These are phyloP conservation scores for Ormyrus labotus DNA, from an alignment of 2,888 invertebrate species.

Conservation along the genomic window DNA sequence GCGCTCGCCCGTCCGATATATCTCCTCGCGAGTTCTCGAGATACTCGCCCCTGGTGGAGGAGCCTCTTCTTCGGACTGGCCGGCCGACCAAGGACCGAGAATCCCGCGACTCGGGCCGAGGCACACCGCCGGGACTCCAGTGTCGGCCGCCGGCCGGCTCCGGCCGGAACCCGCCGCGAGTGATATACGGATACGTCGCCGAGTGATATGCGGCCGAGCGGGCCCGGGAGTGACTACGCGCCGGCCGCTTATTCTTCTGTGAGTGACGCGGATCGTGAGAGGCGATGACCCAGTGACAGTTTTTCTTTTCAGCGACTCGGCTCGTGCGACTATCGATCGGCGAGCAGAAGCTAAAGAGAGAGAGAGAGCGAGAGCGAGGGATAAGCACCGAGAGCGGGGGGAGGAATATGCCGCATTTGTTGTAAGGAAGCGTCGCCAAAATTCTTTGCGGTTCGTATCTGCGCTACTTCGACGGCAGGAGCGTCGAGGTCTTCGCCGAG, in stretches of 20 bases:
- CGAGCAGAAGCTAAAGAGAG: too few species aligned
- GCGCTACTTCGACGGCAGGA: conserved; percentile 71
- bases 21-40: conserved; percentile 22
- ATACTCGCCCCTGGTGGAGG: conserved; percentile 57
- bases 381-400: neutral
- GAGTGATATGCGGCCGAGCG: conserved; percentile 16
- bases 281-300: neutral
- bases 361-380: neutral
- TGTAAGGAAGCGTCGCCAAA: conserved; percentile 64
- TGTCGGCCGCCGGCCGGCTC: conserved; percentile 75
- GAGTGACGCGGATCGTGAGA: conserved; percentile 11
- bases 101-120: neutral
- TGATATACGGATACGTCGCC: conserved; percentile 17
- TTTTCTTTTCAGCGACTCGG: neutral
- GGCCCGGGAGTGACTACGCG: neutral
- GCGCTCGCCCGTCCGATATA: conserved; percentile 10
- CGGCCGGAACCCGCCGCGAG: conserved; percentile 64
- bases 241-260: neutral
- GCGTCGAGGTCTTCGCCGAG: conserved; percentile 68
- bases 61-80: neutral
- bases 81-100: neutral
- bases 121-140: conserved; percentile 44
- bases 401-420: conserved; percentile 61
- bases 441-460: conserved; percentile 72
- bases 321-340: too few species aligned